Evolutionary conservation across 2,113 vertebrate genomes (phyloP), one percentile per base, ranked within the genome.

Genomic region (Podocnemis expansa): DNA sequence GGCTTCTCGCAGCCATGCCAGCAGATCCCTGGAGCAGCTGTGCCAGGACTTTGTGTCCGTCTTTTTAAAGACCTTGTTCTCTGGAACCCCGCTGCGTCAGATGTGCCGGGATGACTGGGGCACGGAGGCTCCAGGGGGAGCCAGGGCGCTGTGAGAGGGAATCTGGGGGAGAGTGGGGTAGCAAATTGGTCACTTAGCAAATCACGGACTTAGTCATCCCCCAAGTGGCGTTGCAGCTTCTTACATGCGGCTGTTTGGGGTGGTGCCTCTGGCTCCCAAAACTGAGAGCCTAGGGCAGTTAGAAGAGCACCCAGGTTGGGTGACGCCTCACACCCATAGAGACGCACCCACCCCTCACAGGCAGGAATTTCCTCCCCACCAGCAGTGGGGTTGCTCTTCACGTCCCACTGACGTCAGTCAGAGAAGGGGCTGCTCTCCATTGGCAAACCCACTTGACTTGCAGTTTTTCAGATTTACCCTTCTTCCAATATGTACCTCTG

Each of bases 311-410:
- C 3, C 8, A 34, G 60, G 16, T 31, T n/a, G 60, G 29, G 31
- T n/a, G 2, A 2, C 34, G 7, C 31, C 60, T 9, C 16, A 8
- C 16, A 67, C 14, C 34, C 60, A 7, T 31, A 67, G 16, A 8
- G 31, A 63, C 31, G 3, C n/a, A 63, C 29, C 43, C 56, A 31
- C 38, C 34, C 10, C 8, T 67, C 43, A 13, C 81, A 22, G 43
- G n/a, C 29, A 60, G 24, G 81, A 83, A 83, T 80, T 87, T 87
- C 85, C 67, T 95, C 92, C 79, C 87, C 85, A 85, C 78, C 78
- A 3, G 91, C 85, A 88, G 0, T 93, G 89, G 93, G 93, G 63
- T 16, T 52, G 3, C 14, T 52, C 16, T 16, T 52, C 47, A 14
- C 16, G 51, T 17, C 51, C 51, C 51, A 52, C 51, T 52, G 51